Evolutionary conservation across 2,113 vertebrate genomes (phyloP).

Genomic region (Gymnarchus niloticus): DNA sequence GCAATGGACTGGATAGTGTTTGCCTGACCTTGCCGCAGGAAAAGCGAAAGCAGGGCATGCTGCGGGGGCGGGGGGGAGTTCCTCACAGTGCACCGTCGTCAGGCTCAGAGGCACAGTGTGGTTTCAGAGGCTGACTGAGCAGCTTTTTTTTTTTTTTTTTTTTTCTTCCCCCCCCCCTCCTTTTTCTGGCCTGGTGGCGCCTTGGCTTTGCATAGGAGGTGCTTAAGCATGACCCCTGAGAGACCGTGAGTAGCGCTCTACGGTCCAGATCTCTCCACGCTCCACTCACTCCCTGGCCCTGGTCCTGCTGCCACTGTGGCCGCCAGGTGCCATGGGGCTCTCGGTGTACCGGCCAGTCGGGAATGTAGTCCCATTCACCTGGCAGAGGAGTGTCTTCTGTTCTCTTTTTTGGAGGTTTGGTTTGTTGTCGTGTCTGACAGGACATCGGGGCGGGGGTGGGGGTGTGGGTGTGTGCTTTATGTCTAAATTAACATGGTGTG

Average conservation of each 20-base stretch:
- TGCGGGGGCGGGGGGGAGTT: background rate
- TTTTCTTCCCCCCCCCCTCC: too few relatives aligned
- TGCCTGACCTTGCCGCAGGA: background rate
- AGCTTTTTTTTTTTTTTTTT: background rate
- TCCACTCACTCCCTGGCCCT: background rate
- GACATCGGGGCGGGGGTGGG: background rate
- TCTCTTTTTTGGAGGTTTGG: background rate
- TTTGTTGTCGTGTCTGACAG: background rate
- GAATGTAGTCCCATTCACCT: background rate
- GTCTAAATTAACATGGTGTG: background rate
- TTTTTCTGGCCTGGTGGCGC: background rate
- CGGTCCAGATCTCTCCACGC: background rate
- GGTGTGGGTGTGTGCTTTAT: too few relatives aligned
- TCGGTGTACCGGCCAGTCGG: background rate
- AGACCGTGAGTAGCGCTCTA: background rate
- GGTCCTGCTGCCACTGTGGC: background rate
- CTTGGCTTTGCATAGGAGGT: background rate
- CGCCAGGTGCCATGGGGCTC: background rate
- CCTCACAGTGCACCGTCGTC: background rate
- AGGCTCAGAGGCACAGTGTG: background rate
- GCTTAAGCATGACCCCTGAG: background rate
- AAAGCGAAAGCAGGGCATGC: background rate
- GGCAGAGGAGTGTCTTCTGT: background rate
- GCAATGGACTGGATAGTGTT: background rate
- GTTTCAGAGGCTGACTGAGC: background rate